A percentile compares a stretch with the other conserved stretches of the same genome.
These are phyloP conservation scores for Coenonympha arcania DNA, from an alignment of 2,888 invertebrate species.

Conservation along the genomic window DNA sequence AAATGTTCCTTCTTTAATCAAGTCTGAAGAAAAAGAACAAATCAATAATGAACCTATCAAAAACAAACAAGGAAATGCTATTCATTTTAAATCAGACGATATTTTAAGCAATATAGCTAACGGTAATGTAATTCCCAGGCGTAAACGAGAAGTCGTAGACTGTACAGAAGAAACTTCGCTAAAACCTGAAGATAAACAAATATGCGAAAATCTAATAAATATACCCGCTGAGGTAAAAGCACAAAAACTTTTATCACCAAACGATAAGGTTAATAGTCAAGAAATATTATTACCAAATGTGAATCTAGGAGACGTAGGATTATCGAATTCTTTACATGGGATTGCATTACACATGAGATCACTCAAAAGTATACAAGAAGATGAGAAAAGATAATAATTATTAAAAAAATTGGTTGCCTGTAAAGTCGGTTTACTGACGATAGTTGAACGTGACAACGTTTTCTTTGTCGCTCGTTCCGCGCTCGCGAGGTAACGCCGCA, in stretches of 20 bases:
- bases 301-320: conserved; percentile 39
- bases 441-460: no score
- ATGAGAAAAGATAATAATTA: conserved; percentile 33
- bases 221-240: conserved; percentile 21
- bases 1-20: conserved; percentile 47
- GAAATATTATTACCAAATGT: conserved; percentile 39
- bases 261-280: no score
- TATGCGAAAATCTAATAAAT: conserved; percentile 43
- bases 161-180: conserved; percentile 44
- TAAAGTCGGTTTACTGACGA: no score
- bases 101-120: conserved; percentile 20
- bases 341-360: conserved; percentile 49
- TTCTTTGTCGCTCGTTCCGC: no score
- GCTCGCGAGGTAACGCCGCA: no score
- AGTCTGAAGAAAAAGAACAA: conserved; percentile 34
- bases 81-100: conserved; percentile 19
- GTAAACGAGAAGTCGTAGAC: conserved; percentile 55
- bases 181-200: conserved; percentile 46
- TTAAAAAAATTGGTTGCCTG: no score
- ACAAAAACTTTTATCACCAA: conserved; percentile 34
- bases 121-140: conserved; percentile 34
- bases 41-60: conserved; percentile 13
- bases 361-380: conserved; percentile 49
- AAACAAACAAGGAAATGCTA: conserved; percentile 22
- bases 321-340: conserved; percentile 43